These are phyloP conservation scores for Acipenser transmontanus DNA, from an alignment of 2,797 vertebrate species.

Conservation along the genomic window DNA sequence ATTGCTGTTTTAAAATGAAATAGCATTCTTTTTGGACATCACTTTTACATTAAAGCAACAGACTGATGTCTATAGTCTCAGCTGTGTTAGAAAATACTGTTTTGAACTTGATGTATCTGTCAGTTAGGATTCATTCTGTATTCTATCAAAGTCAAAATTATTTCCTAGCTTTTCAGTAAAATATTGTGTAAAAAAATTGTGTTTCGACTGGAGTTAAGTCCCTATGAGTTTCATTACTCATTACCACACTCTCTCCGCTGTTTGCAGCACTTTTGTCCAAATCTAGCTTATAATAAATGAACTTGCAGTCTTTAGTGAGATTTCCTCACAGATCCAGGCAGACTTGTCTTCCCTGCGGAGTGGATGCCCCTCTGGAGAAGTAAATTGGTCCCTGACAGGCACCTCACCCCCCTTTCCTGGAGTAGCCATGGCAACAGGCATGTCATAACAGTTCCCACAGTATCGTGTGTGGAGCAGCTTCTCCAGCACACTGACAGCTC, in stretches of 20 bases:
- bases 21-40: too few relatives aligned
- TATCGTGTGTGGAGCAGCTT: conserved; percentile 42
- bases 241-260: background rate
- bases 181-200: too few relatives aligned
- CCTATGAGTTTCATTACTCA: background rate
- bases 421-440: conserved; percentile 52
- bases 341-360: conserved; percentile 43
- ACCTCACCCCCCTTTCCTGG: conserved; percentile 46
- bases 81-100: too few relatives aligned
- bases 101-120: too few relatives aligned
- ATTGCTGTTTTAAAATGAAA: too few relatives aligned
- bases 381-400: conserved; percentile 42
- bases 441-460: conserved; percentile 57
- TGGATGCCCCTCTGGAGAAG: conserved; percentile 52
- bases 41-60: too few relatives aligned
- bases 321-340: conserved; percentile 27
- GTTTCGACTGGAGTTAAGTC: background rate
- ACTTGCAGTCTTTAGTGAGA: conserved; percentile 33
- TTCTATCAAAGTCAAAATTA: too few relatives aligned
- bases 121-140: too few relatives aligned
- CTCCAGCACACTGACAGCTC: conserved; percentile 36
- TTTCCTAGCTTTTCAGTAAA: too few relatives aligned
- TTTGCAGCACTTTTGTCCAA: conserved; percentile 19
- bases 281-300: conserved; percentile 28
- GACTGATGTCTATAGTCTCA: too few relatives aligned